Base-by-base conservation (phyloP, 2,797 vertebrate genomes). In the Lycodopsis pacificus region DNA sequence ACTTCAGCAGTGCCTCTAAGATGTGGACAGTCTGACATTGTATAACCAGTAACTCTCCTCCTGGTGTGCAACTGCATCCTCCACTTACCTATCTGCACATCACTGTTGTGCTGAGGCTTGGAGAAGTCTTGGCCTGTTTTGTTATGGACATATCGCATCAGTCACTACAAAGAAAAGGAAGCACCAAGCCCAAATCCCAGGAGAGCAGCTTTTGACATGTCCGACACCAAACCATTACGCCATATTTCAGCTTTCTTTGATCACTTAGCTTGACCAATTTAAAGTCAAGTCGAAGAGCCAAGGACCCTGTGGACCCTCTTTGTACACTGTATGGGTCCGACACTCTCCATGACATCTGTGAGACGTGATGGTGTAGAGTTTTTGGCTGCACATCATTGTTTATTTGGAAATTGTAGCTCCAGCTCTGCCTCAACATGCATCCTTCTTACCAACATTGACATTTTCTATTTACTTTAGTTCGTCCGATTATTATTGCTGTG, bases 191-290 rank as follows among this genome's bases (percentile, higher is more conserved):
- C 32, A 65, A 73, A 65, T 54, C 77, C 58, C 69, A 5, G 8
- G 32, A 64, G 74, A 77, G 67, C 12, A 5, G 48, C 40, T 53
- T 10, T 25, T 67, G 46, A 65, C 77, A 77, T 0, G 68, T 1
- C 66, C 72, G 42, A 36, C 54, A 72, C 32, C 46, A 66, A 66
- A 48, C 83, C 77, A 71, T 87, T 86, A 82, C 3, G 42, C 15
- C 56, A 59, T 17, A 80, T 89, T 83, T 85, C 27, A 66, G 70
- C 72, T 61, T 58, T 12, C 70, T 89, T 38, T 77, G 78, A 89
- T 87, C 85, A 84, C 66, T 51, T n/a, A 38, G 59, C 53, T 44
- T 58, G 61, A 12, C 34, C 56, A 84, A 65, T 82, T 72, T 51
- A 34, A 65, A 76, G 79, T 83, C 8, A 12, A 66, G 48, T 19